Evolutionary conservation across 2,888 invertebrate species (phyloP), one percentile per base, ranked within the genome.

Genomic region (Tetramorium bicarinatum): DNA sequence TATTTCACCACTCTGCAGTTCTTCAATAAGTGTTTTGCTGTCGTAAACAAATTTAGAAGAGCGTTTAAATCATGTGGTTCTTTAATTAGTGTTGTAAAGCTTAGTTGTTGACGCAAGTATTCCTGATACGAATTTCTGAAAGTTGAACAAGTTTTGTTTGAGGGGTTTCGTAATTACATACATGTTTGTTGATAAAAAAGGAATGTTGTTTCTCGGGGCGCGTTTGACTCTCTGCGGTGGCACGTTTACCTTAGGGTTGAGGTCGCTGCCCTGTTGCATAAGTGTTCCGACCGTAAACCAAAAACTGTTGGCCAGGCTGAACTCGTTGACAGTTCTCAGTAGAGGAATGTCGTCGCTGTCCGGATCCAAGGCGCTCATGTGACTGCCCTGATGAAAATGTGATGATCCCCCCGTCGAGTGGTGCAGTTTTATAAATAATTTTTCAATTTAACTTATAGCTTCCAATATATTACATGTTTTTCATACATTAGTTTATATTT

Each of bases 241-340:
- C 92, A 92, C 92, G 92, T 92, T 93, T 96, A 98, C 98, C 97
- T 97, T 99, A 69, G 99, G 99, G 95, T 98, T 98, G 88, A 98
- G 95, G 86, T 98, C 98, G 85, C 98, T 98, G 87, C 98, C 99
- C 95, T 99, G 99, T 93, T 99, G 97, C 96, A 99, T 97, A 92
- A 99, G 97, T 41, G 99, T 99, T 44, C 99, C 99, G 62, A 99
- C 98, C 89, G 98, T 98, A 95, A 99, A 99, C 99, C 99, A 99
- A 95, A 99, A 98, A 90, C 98, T 98, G 95, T 99, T 98, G 91
- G 97, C 96, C 86, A 98, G 95, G 82, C 97, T 97, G 95, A 98
- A 98, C 94, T 97, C 97, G 95, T 98, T 98, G 95, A 97, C 97
- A 82, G 96, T 95, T 89, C 92, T 92, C 88, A 91, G 94, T 86